Evolutionary conservation across 2,888 invertebrate genomes (phyloP), one percentile per base, ranked within the genome.

Genomic region (Nemotelus pantherinus): DNA sequence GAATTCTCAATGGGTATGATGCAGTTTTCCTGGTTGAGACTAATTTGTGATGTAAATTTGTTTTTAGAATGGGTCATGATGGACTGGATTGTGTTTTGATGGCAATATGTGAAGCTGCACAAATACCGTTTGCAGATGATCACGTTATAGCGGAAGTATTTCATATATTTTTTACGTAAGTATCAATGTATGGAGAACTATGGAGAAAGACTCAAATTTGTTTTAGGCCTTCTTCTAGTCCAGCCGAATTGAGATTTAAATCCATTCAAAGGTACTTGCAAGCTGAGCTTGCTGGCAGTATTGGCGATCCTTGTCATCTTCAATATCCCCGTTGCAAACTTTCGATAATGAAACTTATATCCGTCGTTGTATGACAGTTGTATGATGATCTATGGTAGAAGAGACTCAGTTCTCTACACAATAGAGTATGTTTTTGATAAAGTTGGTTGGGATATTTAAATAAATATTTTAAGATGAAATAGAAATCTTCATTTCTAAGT

Each of bases 41-140:
- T 71, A 39, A 2, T 55, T 9, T 41, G 39, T 43, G 3, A 44
- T 10, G 39, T 25, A 25, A 25, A 25, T 44, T 55, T 44, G 48
- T 9, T 44, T 41, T 10, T 55, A 93, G 92, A 83, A 90, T 91
- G 82, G 90, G 91, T 10, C 89, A 91, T 81, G 88, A 90, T 77
- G 93, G 93, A 3, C 89, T 91, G 80, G 90, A 90, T 55, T 95
- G 95, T 86, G 85, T 95, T 81, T 87, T 94, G 80, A 90, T 93
- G 82, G 90, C 92, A 81, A 93, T 95, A 84, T 95, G 95, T 84
- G 94, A 95, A 85, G 90, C 92, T 47, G 92, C 94, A 0, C 90
- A 91, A 82, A 88, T 90, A 79, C 91, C 93, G 71, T 90, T 94
- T 83, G 3, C 45, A 10, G 43, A 64, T 4, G n/a, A 10, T 47